Evolutionary conservation across 2,113 vertebrate genomes (phyloP), one percentile per base, ranked within the genome.

Genomic region (Halcyon malimbica): DNA sequence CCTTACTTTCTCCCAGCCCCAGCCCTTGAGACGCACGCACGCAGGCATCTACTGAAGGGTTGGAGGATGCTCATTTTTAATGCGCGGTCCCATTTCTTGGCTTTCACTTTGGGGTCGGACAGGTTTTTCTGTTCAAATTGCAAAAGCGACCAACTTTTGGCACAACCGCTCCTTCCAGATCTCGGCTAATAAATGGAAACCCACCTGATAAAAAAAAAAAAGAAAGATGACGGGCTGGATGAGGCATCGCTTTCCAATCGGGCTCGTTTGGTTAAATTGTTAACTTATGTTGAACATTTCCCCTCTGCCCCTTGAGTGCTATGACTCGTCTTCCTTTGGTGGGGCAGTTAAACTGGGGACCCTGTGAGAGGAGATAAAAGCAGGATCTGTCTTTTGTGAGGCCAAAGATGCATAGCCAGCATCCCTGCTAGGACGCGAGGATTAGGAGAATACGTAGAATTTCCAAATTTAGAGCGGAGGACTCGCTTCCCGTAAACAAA

Each of bases 391-490:
- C 92, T 96, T 84, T 48, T 57, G 92, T 90, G 97, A 94, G 94
- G 96, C 97, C 95, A 81, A 93, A 48, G 97, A 94, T 90, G 87
- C 90, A 18, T 8, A 35, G 76, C 81, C 87, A 95, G 78, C 94
- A 75, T 94, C 94, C 95, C 64, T 57, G 59, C 26, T 42, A 79
- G 96, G 97, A 94, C 31, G 88, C 33, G 79, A 35, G 96, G 98
- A 97, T 97, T 97, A 97, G 94, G 94, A 91, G 91, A 97, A 97
- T 95, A 98, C 96, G 92, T 93, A 54, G 89, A 93, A 98, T 96
- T 98, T 98, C 98, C 98, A 98, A 98, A 98, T 98, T 98, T 98
- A 99, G 99, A 98, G 97, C 81, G n/a, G 94, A 98, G 97, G 98
- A 97, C 98, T 98, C 57, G 75, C 96, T 97, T 97, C 96, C 51